A percentile compares a stretch with the other conserved stretches of the same genome.
phyloP scores from a whole-genome alignment of 1,140 invertebrate genomes.

The Psilanteris sp. region DNA sequence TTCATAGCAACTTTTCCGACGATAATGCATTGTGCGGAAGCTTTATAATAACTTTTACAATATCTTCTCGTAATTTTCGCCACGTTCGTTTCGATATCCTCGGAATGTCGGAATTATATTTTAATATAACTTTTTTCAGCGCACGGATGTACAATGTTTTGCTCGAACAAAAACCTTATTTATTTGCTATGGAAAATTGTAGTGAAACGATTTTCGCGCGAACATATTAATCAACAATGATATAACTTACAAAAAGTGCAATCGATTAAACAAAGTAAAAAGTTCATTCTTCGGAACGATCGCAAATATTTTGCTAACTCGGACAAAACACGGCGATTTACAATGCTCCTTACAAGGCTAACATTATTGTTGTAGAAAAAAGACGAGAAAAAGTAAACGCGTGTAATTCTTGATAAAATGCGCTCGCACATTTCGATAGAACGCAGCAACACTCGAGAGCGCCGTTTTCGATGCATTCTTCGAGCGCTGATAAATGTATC shows the following conservation, averaged over 20 bases:
- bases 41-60: too few species aligned
- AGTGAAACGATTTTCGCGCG: background rate
- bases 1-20: too few species aligned
- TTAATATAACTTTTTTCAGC: too few species aligned
- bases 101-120: too few species aligned
- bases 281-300: slow-evolving; percentile 4
- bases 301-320: slow-evolving; percentile 32
- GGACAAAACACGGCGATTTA: slow-evolving; percentile 45
- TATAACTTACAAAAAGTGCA: slow-evolving; percentile 12
- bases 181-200: too few species aligned
- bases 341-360: slow-evolving; percentile 44
- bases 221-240: slow-evolving; percentile 12
- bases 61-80: too few species aligned
- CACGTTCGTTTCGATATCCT: too few species aligned
- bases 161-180: too few species aligned
- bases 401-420: slow-evolving; percentile 58
- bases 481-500: slow-evolving; percentile 54
- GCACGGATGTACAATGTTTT: too few species aligned
- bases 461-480: slow-evolving; percentile 49
- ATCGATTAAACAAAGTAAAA: slow-evolving; percentile 20
- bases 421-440: slow-evolving; percentile 49
- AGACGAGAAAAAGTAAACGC: slow-evolving; percentile 23
- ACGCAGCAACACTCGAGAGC: slow-evolving; percentile 17
- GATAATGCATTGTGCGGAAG: too few species aligned
- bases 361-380: slow-evolving; percentile 37